Conservation (phyloP, 2,888 invertebrate genomes). For the Trachelus stipa region DNA sequence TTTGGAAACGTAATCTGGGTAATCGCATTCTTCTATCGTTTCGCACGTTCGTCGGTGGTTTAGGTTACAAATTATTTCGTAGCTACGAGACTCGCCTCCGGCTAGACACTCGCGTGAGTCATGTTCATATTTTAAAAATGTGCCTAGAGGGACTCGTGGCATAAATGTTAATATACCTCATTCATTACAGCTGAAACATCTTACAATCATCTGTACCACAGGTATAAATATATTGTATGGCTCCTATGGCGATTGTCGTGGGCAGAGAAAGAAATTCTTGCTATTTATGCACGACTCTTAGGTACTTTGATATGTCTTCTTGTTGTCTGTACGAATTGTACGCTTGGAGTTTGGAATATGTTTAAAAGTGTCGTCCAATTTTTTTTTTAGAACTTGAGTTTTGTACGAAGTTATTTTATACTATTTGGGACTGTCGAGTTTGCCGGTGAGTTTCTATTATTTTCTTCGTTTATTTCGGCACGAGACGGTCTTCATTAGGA, state of each 20-base stretch:
- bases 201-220: background rate
- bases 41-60: background rate
- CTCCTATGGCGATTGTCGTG: background rate
- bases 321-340: background rate
- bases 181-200: slow-evolving; percentile 1
- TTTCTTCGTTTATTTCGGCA: background rate
- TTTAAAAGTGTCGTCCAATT: background rate
- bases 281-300: background rate
- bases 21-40: background rate
- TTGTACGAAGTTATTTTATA: background rate
- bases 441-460: background rate
- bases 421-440: background rate
- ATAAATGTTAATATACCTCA: slow-evolving; percentile 11
- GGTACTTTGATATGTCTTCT: background rate
- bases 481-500: background rate
- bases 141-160: slow-evolving; percentile 1
- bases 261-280: background rate
- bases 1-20: background rate
- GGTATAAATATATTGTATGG: background rate
- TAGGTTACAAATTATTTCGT: background rate
- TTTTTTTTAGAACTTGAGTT: background rate
- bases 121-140: slow-evolving; percentile 3
- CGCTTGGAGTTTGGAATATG: background rate
- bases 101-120: slow-evolving; percentile 1
- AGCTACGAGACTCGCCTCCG: background rate